Conservation (phyloP, 2,797 vertebrate species). For the Tachyglossus aculeatus region DNA sequence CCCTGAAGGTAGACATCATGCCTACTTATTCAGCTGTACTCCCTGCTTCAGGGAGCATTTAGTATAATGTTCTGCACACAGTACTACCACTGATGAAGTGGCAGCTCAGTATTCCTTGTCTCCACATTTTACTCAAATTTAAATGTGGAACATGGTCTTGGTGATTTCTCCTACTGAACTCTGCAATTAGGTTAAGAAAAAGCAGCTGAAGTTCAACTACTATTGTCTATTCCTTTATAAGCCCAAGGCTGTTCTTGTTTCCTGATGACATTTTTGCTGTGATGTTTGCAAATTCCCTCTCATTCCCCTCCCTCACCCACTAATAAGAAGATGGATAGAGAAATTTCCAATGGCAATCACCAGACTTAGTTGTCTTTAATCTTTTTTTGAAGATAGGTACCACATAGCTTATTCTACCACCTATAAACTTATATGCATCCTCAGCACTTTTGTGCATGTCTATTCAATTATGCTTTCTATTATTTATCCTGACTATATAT, state of each 20-base stretch:
- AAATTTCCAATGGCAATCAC: constrained; percentile 7
- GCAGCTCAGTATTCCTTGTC: too few relatives aligned
- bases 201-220: background rate
- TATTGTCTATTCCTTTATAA: background rate
- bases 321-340: background rate
- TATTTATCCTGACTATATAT: too few relatives aligned
- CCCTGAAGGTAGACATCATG: too few relatives aligned
- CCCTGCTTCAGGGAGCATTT: too few relatives aligned
- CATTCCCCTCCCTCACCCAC: constrained; percentile 9
- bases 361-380: constrained; percentile 5
- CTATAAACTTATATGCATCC: too few relatives aligned
- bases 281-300: background rate
- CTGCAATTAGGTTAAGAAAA: background rate
- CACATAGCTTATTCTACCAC: background rate
- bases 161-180: background rate
- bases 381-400: constrained; percentile 12
- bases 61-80: too few relatives aligned
- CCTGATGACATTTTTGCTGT: background rate
- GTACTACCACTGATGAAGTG: too few relatives aligned
- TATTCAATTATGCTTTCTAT: too few relatives aligned
- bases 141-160: too few relatives aligned
- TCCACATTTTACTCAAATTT: too few relatives aligned
- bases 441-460: too few relatives aligned
- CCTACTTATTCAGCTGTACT: too few relatives aligned
- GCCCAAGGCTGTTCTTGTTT: background rate